A percentile compares a stretch with the other conserved stretches of the same genome.
These are phyloP conservation scores for Thalassarche chlororhynchos DNA, from an alignment of 2,113 vertebrate genomes.

Conservation along the genomic window DNA sequence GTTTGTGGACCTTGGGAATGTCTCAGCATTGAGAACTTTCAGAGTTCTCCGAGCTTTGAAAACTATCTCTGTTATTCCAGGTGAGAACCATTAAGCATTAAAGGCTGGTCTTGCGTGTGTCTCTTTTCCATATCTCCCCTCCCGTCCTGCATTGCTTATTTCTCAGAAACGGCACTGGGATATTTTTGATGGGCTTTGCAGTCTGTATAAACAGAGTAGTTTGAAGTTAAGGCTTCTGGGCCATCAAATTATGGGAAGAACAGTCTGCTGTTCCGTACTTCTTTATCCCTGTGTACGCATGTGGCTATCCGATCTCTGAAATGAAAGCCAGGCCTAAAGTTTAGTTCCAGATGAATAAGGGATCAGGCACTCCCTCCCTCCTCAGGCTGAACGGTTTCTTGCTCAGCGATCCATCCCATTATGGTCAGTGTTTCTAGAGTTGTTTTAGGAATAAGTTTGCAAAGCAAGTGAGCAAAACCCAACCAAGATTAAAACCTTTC, in stretches of 20 bases:
- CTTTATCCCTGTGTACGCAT: background rate
- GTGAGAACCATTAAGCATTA: conserved; percentile 91
- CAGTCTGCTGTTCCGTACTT: rapidly evolving
- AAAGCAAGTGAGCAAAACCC: background rate
- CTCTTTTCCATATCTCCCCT: background rate
- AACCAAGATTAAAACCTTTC: background rate
- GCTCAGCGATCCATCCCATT: background rate
- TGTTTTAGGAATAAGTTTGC: background rate
- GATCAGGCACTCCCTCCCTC: background rate
- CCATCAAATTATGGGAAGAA: background rate
- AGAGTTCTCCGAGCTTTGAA: conserved; percentile 99
- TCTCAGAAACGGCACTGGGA: conserved; percentile 80
- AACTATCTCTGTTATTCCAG: conserved; percentile 99
- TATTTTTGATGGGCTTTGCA: conserved; percentile 91
- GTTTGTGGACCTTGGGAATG: conserved; percentile 99
- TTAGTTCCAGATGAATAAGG: background rate
- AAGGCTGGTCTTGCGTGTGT: conserved; percentile 29
- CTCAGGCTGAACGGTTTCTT: background rate
- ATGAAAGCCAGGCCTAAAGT: background rate
- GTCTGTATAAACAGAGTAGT: conserved; percentile 67
- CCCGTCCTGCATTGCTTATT: conserved; percentile 7
- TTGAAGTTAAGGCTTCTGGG: background rate
- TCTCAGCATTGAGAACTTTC: conserved; percentile 99
- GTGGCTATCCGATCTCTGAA: background rate
- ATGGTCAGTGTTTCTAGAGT: background rate